Conservation (phyloP, 2,888 invertebrate genomes). For the Dolomedes plantarius region DNA sequence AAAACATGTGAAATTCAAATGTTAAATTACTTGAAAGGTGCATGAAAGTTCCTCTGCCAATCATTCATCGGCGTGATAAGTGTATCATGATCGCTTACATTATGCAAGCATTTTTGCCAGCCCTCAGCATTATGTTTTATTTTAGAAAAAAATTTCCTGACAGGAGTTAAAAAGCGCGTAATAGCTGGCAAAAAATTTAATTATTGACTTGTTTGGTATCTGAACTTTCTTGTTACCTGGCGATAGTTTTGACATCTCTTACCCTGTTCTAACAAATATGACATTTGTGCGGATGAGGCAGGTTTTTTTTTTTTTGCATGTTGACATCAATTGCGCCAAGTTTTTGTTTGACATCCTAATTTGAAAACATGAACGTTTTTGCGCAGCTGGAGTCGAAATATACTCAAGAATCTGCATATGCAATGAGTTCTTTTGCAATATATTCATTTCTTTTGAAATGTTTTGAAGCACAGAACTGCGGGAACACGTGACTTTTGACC, state of each 20-base stretch:
- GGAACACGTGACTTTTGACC: slow-evolving; percentile 12
- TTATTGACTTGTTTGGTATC: no score
- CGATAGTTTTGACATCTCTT: neutral
- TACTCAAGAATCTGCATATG: neutral
- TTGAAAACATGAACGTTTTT: slow-evolving; percentile 16
- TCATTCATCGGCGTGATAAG: no score
- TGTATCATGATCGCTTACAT: no score
- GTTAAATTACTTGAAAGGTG: no score
- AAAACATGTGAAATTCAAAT: no score
- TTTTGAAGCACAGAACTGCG: neutral
- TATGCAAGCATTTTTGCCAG: no score
- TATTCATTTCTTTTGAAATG: slow-evolving; percentile 16
- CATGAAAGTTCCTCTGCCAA: no score
- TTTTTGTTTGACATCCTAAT: slow-evolving; percentile 12
- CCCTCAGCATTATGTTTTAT: no score
- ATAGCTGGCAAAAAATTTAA: no score
- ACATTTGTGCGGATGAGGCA: neutral
- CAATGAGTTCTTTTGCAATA: neutral
- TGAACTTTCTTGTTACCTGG: no score
- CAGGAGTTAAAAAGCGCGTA: no score
- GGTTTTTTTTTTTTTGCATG: neutral
- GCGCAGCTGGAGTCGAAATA: slow-evolving; percentile 6
- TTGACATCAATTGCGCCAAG: slow-evolving; percentile 11
- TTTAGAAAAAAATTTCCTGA: no score
- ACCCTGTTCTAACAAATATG: neutral